Base-by-base conservation (phyloP, 2,888 invertebrate genomes). In the Molorchus minor region DNA sequence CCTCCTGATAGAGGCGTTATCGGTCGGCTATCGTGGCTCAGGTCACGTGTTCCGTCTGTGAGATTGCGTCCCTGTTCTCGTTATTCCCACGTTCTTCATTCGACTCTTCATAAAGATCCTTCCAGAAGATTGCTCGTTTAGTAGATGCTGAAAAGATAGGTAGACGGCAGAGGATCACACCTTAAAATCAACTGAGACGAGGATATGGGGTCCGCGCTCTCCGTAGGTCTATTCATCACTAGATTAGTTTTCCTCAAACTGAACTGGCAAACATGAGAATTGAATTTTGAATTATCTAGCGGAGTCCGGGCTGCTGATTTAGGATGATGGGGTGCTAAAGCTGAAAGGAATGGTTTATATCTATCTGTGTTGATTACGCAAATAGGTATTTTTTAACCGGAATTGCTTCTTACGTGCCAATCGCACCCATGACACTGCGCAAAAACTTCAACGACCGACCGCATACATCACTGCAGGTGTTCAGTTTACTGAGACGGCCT, bases 11-110 rank as follows among this genome's bases (percentile, higher is more conserved):
- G 40, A 35, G 38, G 43, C 46, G 36, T 58, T 58, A 58, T 58
- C 54, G 54, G 53, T 36, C 45, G 40, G 54, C 45, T 58, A 54
- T 58, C 58, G 38, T 41, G 43, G 36, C 12, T 25, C 21, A n/a
- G 45, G 55, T 55, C 55, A 55, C 55, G 55, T 55, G 55, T 45
- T n/a, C 30, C 16, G 36, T 30, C 55, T 45, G 55, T 55, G 55
- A 45, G 55, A 55, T 55, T 55, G 55, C 45, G 36, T 10, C 45
- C 38, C 55, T 12, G 21, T 20, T 30, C 44, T 55, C 55, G 55
- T 55, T 55, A 55, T 46, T n/a, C 43, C 45, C 44, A 55, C 45
- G 55, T 45, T 45, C 45, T 45, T 55, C 45, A 45, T 17, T 25
- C 19, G 45, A 29, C 21, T 15, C 36, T 25, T 15, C 21, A 19